These are phyloP conservation scores for Lycaon pictus DNA, from an alignment of 2,113 vertebrate genomes.

Conservation along the genomic window DNA sequence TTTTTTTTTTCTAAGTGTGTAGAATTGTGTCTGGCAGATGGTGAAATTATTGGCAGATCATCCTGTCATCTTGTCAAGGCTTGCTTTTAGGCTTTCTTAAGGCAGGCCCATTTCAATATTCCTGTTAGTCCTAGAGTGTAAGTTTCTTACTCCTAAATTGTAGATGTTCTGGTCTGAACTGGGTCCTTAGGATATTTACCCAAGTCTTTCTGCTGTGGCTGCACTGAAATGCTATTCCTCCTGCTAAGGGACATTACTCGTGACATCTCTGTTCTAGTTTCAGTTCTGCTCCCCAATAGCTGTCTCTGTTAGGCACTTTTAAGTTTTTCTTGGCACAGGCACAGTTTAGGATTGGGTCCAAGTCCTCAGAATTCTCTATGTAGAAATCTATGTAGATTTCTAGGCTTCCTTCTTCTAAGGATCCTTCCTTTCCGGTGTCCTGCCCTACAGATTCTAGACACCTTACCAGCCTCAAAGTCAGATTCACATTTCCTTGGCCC, in stretches of 20 bases:
- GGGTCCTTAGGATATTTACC: not conserved
- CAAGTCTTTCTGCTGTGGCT: not conserved
- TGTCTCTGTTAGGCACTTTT: not conserved
- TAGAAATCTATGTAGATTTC: not conserved
- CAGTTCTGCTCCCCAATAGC: not conserved
- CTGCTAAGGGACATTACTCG: not conserved
- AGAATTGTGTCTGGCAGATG: slow-evolving; percentile 4
- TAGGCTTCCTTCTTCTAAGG: not conserved
- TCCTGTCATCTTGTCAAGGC: not conserved
- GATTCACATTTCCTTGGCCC: not conserved
- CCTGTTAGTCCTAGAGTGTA: not conserved
- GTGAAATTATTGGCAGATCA: slow-evolving; percentile 56
- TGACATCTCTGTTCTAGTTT: not conserved
- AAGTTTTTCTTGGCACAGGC: not conserved
- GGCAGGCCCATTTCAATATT: not conserved
- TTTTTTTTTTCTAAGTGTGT: slow-evolving; percentile 14
- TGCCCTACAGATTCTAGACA: not conserved
- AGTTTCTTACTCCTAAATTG: not conserved
- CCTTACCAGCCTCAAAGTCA: not conserved
- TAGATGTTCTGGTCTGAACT: not conserved
- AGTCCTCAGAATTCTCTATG: not conserved
- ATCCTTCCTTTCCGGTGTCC: not conserved
- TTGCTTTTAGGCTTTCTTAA: slow-evolving; percentile 29
- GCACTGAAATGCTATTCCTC: not conserved
- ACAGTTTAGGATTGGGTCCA: not conserved